A percentile compares a stretch with the other conserved stretches of the same genome.
These are phyloP conservation scores for Leptatherina wallacei DNA, from an alignment of 2,797 vertebrate genomes.

Conservation along the genomic window DNA sequence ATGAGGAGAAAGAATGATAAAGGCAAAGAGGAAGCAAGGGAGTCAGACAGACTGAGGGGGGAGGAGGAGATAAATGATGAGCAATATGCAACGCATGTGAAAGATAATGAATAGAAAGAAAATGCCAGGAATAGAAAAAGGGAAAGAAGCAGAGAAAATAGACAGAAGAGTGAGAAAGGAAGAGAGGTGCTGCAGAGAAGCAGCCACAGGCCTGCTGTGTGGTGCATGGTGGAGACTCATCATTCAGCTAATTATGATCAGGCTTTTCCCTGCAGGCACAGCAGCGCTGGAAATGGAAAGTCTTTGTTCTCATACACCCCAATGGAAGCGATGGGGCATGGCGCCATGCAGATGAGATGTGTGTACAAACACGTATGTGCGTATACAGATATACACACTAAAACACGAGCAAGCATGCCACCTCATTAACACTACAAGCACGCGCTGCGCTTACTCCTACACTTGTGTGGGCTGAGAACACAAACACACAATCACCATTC, in stretches of 20 bases:
- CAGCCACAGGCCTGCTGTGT: conserved; percentile 81
- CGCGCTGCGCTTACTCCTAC: conserved; percentile 46
- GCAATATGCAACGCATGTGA: conserved; percentile 39
- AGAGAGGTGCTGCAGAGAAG: conserved; percentile 63
- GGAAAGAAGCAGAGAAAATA: conserved; percentile 46
- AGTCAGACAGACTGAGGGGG: conserved; percentile 25
- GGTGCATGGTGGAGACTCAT: conserved; percentile 82
- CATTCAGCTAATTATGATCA: conserved; percentile 89
- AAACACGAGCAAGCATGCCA: conserved; percentile 53
- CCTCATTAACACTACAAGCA: conserved; percentile 66
- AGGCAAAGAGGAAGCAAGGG: conserved; percentile 37
- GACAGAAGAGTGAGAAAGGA: conserved; percentile 49
- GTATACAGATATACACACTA: conserved; percentile 48
- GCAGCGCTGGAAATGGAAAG: conserved; percentile 81
- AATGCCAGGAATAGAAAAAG: conserved; percentile 64
- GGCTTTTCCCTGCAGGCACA: conserved; percentile 85
- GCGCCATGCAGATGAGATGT: conserved; percentile 81
- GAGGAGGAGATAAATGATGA: conserved; percentile 46
- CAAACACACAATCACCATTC: conserved; percentile 39
- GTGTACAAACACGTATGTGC: conserved; percentile 58
- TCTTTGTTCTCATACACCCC: conserved; percentile 87
- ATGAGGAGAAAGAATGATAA: conserved; percentile 56
- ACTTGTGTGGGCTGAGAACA: conserved; percentile 32
- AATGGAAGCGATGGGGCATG: conserved; percentile 84
- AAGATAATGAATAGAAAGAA: conserved; percentile 69